Base-by-base conservation (phyloP, 2,113 vertebrate genomes). In the Pseudolaguvia tuberculata region DNA sequence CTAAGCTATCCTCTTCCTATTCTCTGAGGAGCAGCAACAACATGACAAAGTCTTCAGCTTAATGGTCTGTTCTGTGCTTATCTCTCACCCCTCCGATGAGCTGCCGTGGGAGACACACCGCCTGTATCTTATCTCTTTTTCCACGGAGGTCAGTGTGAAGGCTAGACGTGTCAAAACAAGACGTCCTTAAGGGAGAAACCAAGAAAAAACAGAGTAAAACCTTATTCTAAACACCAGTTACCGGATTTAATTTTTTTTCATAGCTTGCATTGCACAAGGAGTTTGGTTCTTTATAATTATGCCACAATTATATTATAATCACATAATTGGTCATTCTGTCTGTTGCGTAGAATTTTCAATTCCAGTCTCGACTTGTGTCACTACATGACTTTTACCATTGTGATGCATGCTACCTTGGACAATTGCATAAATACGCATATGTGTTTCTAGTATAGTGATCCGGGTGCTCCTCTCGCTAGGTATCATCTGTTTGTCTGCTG, bases 91-190 rank as follows among this genome's bases (percentile, higher is more conserved):
- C 23, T 58, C 27, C 57, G 59, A 20, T 56, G 42, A 73, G 48
- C 47, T 42, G 27, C 21, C 48, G 62, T 59, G 55, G 65, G 29
- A 52, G 58, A 80, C 72, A 65, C 73, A 75, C 51, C 18, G 25
- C 42, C 39, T 31, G 68, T 50, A 42, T 76, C 69, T 48, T 80
- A 80, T 80, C 81, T 52, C 69, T 3, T 42, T n/a, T 42, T 15
- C 65, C 42, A 53, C 63, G 18, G 67, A 55, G 76, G 73, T 80
- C 76, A 83, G 58, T 10, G 57, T 25, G 25, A 76, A 76, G 42
- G 47, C 62, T 25, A 7, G 29, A 58, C 68, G 58, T 61, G 56
- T 67, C 59, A 29, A 47, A 78, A 62, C 27, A 72, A 58, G 59
- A 48, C 7, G 52, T 48, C n/a, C 35, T 63, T 11, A 20, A 47